phyloP scores from a whole-genome alignment of 2,113 vertebrate genomes.

The Laticauda laticaudata region DNA sequence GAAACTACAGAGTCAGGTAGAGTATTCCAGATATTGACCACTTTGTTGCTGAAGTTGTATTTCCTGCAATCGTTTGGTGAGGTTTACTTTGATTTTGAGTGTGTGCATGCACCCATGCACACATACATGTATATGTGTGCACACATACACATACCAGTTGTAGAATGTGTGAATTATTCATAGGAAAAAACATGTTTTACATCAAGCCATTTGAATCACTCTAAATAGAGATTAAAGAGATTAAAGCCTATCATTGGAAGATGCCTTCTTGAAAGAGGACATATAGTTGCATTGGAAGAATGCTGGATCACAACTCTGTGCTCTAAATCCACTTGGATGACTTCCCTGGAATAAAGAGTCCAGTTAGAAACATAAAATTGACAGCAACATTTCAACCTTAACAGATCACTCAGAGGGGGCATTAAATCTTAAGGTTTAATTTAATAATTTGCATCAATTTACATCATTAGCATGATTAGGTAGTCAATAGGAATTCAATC shows the following conservation, averaged over 20 bases:
- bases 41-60: too few species aligned
- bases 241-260: background rate
- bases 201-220: background rate
- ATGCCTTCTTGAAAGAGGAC: background rate
- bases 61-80: too few species aligned
- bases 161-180: background rate
- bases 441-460: background rate
- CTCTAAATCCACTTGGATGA: background rate
- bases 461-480: background rate
- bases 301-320: background rate
- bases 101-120: too few species aligned
- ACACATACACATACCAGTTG: background rate
- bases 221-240: background rate
- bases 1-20: too few species aligned
- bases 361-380: background rate
- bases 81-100: too few species aligned
- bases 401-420: background rate
- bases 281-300: background rate
- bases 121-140: fast-evolving
- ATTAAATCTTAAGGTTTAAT: background rate
- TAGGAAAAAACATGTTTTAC: background rate
- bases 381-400: background rate
- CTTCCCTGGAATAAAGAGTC: background rate
- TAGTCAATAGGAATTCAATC: background rate
- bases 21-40: too few species aligned